Evolutionary conservation across 2,113 vertebrate species (phyloP), one percentile per base, ranked within the genome.

Genomic region (Sinocyclocheilus grahami): DNA sequence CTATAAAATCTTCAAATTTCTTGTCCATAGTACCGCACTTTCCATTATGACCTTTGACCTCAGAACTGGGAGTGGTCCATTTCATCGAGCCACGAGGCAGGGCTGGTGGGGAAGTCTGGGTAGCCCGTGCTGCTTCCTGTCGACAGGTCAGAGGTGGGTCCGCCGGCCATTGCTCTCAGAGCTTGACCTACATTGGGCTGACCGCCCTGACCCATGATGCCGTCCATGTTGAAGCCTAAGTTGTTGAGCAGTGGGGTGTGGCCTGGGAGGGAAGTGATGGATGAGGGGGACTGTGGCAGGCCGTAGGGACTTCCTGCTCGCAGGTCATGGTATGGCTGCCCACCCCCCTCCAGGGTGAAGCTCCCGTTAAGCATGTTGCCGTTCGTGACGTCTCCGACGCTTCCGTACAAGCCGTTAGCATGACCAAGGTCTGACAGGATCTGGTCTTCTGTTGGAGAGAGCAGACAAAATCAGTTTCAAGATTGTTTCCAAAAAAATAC

Each of bases 51-150:
- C 76, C 46, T 88, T 62, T 80, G 85, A 86, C 65, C 89, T 96
- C 97, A 99, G 95, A 99, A 99, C 92, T 98, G 97, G 90, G 98
- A 97, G 91, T 98, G 98, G 95, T 99, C 98, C 98, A 99, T 98
- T 92, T 99, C 98, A 16, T 99, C 98, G 79, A 99, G 96, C 98
- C 98, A 99, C n/a, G 98, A 99, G 80, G 96, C 97, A 0, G 98
- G 98, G 91, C 98, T 99, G 83, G 97, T 98, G 88, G 98, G 98
- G 94, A 99, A 99, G 96, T 99, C 98, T 14, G 98, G 98, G 91
- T 99, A 99, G 89, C 98, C 98, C 33, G 98, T 97, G 91, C 98
- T 99, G 96, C 98, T 99, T 37, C 97, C 98, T 10, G 98, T 99
- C 80, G 98, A 99, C 86, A 99, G 97, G 93, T 99, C 98, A 83